Evolutionary conservation across 2,888 invertebrate species (phyloP).

Genomic region (Augochlorella aurata): DNA sequence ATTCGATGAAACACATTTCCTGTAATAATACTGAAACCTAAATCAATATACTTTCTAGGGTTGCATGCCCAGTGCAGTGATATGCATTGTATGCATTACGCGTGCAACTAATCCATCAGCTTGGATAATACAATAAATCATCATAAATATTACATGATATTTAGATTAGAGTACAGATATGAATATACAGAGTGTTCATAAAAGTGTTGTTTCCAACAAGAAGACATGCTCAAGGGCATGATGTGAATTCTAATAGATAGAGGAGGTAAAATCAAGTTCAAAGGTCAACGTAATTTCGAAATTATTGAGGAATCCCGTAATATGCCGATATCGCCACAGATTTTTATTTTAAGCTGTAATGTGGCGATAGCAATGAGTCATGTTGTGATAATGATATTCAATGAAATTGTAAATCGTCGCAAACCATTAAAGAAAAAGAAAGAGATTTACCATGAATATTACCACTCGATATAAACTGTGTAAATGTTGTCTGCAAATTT

Average conservation of each 20-base stretch:
- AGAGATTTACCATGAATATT: not conserved
- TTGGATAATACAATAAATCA: conserved; percentile 4
- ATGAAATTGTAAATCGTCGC: not conserved
- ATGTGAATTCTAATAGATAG: not conserved
- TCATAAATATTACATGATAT: conserved; percentile 9
- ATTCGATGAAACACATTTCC: not conserved
- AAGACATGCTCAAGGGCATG: not conserved
- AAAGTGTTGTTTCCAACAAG: not conserved
- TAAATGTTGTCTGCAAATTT: not conserved
- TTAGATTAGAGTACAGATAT: not conserved
- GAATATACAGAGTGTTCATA: not conserved
- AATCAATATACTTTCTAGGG: not conserved
- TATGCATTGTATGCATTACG: conserved; percentile 27
- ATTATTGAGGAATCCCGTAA: not conserved
- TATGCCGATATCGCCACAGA: not conserved
- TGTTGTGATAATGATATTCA: not conserved
- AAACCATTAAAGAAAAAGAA: not conserved
- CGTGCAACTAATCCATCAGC: conserved; percentile 27
- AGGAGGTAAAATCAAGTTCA: conserved; percentile 7
- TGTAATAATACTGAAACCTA: not conserved
- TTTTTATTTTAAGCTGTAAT: not conserved
- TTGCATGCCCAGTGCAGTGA: conserved; percentile 27
- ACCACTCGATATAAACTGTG: too few species aligned
- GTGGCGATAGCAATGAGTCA: not conserved
- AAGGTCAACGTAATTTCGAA: conserved; percentile 8